Evolutionary conservation across 2,888 invertebrate genomes (phyloP).

Genomic region (Trichogramma evanescens): DNA sequence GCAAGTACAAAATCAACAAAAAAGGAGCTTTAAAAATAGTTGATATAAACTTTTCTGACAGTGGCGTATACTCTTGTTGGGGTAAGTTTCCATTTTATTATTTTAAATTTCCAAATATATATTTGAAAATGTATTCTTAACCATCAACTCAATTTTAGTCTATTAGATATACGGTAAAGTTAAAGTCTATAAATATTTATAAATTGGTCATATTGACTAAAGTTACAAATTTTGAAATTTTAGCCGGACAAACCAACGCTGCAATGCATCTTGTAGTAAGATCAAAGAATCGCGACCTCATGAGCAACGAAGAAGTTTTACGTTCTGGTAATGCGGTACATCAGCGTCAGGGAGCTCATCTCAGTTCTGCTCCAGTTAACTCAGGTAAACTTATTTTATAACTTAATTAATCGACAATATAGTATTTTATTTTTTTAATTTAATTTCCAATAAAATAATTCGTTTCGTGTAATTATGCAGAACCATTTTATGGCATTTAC

Average conservation of each 20-base stretch:
- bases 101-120: not conserved
- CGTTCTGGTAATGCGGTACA: conserved; percentile 43
- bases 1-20: conserved; percentile 80
- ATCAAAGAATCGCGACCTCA: conserved; percentile 70
- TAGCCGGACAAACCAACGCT: conserved; percentile 70
- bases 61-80: conserved; percentile 79
- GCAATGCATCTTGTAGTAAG: conserved; percentile 75
- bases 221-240: conserved; percentile 17
- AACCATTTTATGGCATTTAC: conserved; percentile 27
- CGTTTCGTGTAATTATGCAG: not conserved
- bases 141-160: not conserved
- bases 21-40: conserved; percentile 85
- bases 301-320: conserved; percentile 69
- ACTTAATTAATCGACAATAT: not conserved
- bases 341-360: conserved; percentile 42
- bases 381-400: conserved; percentile 43
- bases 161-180: not conserved
- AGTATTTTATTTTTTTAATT: not conserved
- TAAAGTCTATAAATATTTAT: conserved; percentile 7
- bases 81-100: conserved; percentile 46
- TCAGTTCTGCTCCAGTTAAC: conserved; percentile 47
- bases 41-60: conserved; percentile 72
- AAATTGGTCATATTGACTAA: conserved; percentile 2
- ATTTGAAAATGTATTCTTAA: not conserved
- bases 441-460: not conserved